phyloP scores from a whole-genome alignment of 2,888 invertebrate genomes.

The Pandemis heparana region DNA sequence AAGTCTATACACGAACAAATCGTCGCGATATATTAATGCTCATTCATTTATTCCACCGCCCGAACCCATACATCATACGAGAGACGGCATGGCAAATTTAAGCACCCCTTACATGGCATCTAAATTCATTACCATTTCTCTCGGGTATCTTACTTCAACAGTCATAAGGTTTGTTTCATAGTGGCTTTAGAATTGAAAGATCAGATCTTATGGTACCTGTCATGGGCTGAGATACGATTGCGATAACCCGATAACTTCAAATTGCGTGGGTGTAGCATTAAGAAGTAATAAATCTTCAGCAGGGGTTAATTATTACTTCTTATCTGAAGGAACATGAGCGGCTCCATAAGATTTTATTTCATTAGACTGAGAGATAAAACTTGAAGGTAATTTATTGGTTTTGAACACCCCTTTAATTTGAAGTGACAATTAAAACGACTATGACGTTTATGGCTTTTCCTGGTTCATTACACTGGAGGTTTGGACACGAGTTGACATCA shows the following conservation, averaged over 20 bases:
- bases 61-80: constrained; percentile 61
- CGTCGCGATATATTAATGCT: constrained; percentile 59
- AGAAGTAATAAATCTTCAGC: constrained; percentile 74
- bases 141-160: constrained; percentile 3
- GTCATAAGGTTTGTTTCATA: constrained; percentile 32
- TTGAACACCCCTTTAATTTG: constrained; percentile 45
- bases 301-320: constrained; percentile 75
- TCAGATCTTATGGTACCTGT: constrained; percentile 55
- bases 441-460: constrained; percentile 24
- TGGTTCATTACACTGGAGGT: constrained; percentile 22
- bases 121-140: constrained; percentile 15
- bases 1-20: constrained; percentile 55
- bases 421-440: constrained; percentile 31
- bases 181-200: constrained; percentile 11
- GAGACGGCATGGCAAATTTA: constrained; percentile 48
- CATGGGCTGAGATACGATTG: constrained; percentile 54
- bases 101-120: constrained; percentile 39
- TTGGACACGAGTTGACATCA: constrained; percentile 14
- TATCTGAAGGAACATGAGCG: constrained; percentile 59
- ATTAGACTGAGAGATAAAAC: constrained; percentile 70
- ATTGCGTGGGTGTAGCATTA: constrained; percentile 76
- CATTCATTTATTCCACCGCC: constrained; percentile 65
- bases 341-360: constrained; percentile 68
- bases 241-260: constrained; percentile 59
- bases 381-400: constrained; percentile 72